Conservation (phyloP, 2,797 vertebrate genomes). For the Fringilla coelebs region DNA sequence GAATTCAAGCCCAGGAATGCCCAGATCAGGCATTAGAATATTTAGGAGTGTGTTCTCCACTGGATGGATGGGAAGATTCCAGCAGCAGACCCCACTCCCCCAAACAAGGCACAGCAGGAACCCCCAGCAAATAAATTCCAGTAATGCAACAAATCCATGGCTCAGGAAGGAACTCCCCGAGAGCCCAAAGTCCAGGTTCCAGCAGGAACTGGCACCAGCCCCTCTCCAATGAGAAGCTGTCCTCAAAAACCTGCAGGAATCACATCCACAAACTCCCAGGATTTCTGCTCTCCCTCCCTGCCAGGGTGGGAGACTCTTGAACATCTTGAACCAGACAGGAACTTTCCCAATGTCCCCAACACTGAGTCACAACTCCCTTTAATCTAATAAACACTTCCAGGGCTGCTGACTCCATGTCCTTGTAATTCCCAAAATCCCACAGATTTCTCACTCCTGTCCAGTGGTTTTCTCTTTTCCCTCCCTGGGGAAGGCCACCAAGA, state of each 20-base stretch:
- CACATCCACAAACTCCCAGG: background rate
- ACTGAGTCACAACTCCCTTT: background rate
- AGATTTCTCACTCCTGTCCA: background rate
- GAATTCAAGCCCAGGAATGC: background rate
- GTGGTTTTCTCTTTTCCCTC: background rate
- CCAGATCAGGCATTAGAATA: accelerated
- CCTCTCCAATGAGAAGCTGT: background rate
- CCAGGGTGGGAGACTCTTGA: background rate
- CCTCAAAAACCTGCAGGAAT: background rate
- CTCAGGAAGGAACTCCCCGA: background rate
- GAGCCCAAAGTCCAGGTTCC: background rate
- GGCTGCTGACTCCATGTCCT: background rate
- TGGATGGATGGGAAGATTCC: background rate
- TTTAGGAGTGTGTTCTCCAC: background rate
- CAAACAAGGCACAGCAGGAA: background rate
- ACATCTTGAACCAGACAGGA: background rate
- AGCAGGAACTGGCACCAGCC: background rate
- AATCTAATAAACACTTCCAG: background rate
- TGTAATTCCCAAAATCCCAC: background rate
- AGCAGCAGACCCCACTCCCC: background rate
- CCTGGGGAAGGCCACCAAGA: background rate
- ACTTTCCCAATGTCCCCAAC: background rate
- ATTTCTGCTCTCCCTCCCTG: background rate
- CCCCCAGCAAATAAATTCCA: background rate
- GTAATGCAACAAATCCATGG: background rate